Evolutionary conservation across 1,140 invertebrate genomes (phyloP).

Genomic region (Chelonus insularis): DNA sequence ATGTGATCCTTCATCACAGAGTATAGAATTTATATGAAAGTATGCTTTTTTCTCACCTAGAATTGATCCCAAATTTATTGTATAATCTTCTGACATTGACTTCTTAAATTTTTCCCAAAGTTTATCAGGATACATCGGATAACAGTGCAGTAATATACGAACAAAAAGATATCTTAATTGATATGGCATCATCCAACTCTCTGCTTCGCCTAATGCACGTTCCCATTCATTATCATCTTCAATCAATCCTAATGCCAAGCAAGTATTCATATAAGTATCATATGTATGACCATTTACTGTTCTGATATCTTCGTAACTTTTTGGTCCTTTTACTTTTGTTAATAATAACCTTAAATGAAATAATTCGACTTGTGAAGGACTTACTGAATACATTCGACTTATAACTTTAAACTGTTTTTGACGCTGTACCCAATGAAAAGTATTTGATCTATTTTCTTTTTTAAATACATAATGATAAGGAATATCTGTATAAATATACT

Average conservation of each 20-base stretch:
- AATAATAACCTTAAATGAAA: conserved; percentile 25
- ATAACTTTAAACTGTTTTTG: conserved; percentile 13
- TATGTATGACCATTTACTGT: conserved; percentile 17
- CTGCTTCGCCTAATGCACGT: conserved; percentile 15
- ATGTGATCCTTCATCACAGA: too few relatives aligned
- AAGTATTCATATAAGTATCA: conserved; percentile 15
- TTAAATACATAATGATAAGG: neutral
- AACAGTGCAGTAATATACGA: neutral
- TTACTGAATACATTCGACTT: conserved; percentile 22
- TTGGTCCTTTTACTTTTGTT: conserved; percentile 7
- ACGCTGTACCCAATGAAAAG: neutral
- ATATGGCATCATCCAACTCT: neutral
- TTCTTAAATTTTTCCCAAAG: too few relatives aligned
- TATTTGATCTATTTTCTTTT: neutral
- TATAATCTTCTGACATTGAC: too few relatives aligned
- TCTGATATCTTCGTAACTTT: conserved; percentile 21
- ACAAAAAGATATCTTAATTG: conserved; percentile 1
- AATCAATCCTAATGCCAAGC: conserved; percentile 24
- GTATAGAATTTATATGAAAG: too few relatives aligned
- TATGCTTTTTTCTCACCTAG: too few relatives aligned
- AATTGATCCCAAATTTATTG: too few relatives aligned
- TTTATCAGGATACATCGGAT: neutral
- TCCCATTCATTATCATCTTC: conserved; percentile 26
- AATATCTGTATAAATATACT: too few relatives aligned
- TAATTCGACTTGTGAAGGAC: conserved; percentile 25